These are phyloP conservation scores for Limenitis camilla DNA, from an alignment of 2,888 invertebrate genomes.

Conservation along the genomic window DNA sequence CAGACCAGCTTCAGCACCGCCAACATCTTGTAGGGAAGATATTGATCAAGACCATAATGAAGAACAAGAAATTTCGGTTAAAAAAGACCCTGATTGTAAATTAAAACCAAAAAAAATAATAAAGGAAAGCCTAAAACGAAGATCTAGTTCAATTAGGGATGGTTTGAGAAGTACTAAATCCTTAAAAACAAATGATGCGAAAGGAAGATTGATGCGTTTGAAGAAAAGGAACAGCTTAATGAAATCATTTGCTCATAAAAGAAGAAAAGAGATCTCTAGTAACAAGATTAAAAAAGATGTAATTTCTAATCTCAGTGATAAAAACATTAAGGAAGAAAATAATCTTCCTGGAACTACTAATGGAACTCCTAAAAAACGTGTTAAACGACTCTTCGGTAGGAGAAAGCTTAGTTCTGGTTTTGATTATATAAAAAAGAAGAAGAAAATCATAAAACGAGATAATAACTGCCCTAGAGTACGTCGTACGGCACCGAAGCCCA, in stretches of 20 bases:
- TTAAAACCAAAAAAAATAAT: constrained; percentile 57
- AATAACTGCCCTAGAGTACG: constrained; percentile 61
- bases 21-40: constrained; percentile 75
- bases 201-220: constrained; percentile 58
- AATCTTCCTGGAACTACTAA: constrained; percentile 43
- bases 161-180: constrained; percentile 66
- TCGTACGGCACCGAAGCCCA: constrained; percentile 68
- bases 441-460: constrained; percentile 79
- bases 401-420: constrained; percentile 88
- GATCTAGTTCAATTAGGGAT: constrained; percentile 63
- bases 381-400: constrained; percentile 79
- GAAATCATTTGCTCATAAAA: constrained; percentile 57
- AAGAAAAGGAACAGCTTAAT: constrained; percentile 67
- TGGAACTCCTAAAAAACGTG: constrained; percentile 66
- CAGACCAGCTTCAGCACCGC: constrained; percentile 87
- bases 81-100: constrained; percentile 51
- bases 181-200: constrained; percentile 62
- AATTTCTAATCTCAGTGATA: constrained; percentile 49
- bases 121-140: constrained; percentile 56
- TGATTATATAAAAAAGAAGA: constrained; percentile 92
- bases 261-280: constrained; percentile 52
- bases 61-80: constrained; percentile 39
- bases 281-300: constrained; percentile 54
- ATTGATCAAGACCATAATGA: constrained; percentile 45
- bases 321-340: constrained; percentile 57